Evolutionary conservation across 2,113 vertebrate genomes (phyloP).

Genomic region (Mus spicilegus): DNA sequence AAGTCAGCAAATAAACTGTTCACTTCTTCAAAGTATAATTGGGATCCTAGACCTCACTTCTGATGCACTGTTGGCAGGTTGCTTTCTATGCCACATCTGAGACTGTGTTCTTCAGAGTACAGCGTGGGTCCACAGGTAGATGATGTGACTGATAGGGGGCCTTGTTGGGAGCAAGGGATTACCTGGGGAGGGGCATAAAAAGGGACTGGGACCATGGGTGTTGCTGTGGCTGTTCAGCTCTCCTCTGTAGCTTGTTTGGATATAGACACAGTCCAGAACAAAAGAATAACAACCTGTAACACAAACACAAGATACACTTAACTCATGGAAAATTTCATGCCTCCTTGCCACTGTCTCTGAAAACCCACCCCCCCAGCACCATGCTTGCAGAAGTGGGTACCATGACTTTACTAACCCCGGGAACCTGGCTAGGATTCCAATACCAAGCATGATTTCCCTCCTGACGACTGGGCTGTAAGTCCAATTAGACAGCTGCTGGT

Average conservation of each 20-base stretch:
- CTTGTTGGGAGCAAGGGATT: not conserved
- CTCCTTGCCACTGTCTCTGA: not conserved
- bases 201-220: not conserved
- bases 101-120: too few species aligned
- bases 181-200: not conserved
- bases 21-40: not conserved
- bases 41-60: not conserved
- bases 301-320: not conserved
- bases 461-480: not conserved
- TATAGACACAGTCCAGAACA: not conserved
- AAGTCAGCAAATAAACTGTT: not conserved
- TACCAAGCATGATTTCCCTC: not conserved
- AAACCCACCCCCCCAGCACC: not conserved
- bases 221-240: not conserved
- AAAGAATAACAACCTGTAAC: not conserved
- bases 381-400: not conserved
- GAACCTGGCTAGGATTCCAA: not conserved
- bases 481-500: not conserved
- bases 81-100: not conserved
- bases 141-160: not conserved
- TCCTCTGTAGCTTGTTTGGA: not conserved
- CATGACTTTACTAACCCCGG: not conserved
- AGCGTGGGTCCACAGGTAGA: not conserved
- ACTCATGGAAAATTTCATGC: not conserved
- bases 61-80: not conserved